Evolutionary conservation across 2,113 vertebrate genomes (phyloP), one percentile per base, ranked within the genome.

Genomic region (Notothenia coriiceps): DNA sequence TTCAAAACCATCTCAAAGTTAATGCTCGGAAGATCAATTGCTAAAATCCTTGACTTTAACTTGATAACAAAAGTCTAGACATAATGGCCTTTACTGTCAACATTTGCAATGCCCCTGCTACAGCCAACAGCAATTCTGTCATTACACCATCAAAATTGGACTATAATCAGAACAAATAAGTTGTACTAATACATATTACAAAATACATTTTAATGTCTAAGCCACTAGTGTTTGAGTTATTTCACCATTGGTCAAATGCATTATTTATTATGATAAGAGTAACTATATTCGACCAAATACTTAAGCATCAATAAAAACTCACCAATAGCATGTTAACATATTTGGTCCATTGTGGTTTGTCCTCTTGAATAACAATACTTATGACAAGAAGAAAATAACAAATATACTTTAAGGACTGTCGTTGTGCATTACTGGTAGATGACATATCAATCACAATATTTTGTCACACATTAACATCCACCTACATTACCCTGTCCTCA

Each of bases 121-220:
- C 70, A 82, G 77, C 70, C 88, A 90, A 78, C 68, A 80, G 59
- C 5, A 10, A n/a, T 51, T 61, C 51, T 80, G 70, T 71, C 70
- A 52, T 86, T 88, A 25, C 84, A 80, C 50, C 83, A 87, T 56
- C 59, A 18, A 82, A 85, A 85, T 74, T 84, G 84, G 84, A 86
- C 85, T 89, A 69, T 86, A 84, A 82, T 86, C 86, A 49, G 10
- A 65, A 69, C 52, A 62, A 57, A 59, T 20, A 11, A 9, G 47
- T 47, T 40, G 22, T 64, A 62, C 14, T 74, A 0, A 25, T 40
- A 65, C 35, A 77, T 81, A 56, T 25, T 56, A 6, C 22, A 11
- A 25, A 52, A 60, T 56, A 22, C 47, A 67, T 62, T 52, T 73
- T 68, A n/a, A 10, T 47, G 50, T 68, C n/a, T 12, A 79, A 22